Evolutionary conservation across 2,113 vertebrate species (phyloP).

Genomic region (Burhinus oedicnemus): DNA sequence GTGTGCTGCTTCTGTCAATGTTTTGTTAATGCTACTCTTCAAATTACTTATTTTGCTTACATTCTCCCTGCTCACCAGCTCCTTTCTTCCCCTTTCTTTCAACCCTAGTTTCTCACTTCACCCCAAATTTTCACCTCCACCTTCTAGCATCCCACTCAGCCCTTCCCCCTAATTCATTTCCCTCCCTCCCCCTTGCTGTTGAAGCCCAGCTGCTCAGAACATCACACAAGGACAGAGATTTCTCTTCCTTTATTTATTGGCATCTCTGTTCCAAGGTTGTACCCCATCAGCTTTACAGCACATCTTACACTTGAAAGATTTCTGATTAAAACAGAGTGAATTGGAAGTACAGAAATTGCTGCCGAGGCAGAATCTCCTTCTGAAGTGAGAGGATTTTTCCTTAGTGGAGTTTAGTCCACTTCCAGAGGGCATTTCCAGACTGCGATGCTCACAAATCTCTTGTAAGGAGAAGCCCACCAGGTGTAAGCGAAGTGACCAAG

Average conservation of each 20-base stretch:
- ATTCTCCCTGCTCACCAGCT: neutral
- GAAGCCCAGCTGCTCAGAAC: slow-evolving; percentile 21
- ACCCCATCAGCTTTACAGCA: slow-evolving; percentile 17
- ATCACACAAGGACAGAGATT: slow-evolving; percentile 1
- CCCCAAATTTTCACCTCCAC: neutral
- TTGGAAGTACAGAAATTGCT: neutral
- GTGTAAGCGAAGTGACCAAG: neutral
- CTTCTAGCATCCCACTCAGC: neutral
- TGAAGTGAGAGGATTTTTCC: neutral
- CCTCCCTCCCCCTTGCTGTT: neutral
- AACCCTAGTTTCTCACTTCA: neutral
- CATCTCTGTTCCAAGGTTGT: slow-evolving; percentile 17
- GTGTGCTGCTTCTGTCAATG: neutral
- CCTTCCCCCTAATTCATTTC: neutral
- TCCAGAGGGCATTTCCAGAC: neutral
- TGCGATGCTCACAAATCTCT: neutral
- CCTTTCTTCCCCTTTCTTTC: neutral
- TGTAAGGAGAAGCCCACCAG: neutral
- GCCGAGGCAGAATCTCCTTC: slow-evolving; percentile 7
- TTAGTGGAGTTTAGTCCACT: neutral
- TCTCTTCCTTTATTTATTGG: slow-evolving; percentile 28
- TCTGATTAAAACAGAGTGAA: slow-evolving; percentile 38
- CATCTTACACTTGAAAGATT: slow-evolving; percentile 47
- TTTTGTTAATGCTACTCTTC: neutral
- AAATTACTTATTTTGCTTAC: neutral